Evolutionary conservation across 2,797 vertebrate genomes (phyloP), one percentile per base, ranked within the genome.

Genomic region (Malacoraja senta): DNA sequence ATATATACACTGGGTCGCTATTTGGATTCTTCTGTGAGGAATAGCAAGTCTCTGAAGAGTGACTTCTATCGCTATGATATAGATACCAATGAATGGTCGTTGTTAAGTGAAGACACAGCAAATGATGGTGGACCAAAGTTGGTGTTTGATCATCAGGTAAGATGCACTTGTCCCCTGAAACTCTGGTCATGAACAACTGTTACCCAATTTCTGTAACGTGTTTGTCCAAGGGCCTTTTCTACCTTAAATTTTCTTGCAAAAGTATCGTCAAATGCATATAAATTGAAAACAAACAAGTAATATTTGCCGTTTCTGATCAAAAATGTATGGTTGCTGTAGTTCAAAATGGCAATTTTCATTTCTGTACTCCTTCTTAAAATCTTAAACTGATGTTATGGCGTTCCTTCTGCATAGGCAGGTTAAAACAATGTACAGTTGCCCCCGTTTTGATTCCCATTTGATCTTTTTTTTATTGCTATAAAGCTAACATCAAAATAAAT

Each of bases 31-130:
- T 99, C 98, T 0, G 99, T 99, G 95, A 96, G 99, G 95, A 99
- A 99, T 96, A 99, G 98, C 97, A 99, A 99, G 93, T 99, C 98
- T 76, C 96, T 99, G 94, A 99, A 99, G 94, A 99, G 99, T 1
- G 99, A 99, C 94, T 99, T 99, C 95, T 99, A 99, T 94, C 97
- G 98, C 93, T 99, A 99, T 0, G 98, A 99, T 95, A 98, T 99
- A 7, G 98, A 99, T 44, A 98, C 97, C 1, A 99, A 99, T 96
- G 98, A 97, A 6, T 99, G 99, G 99, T 97, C 97, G 93, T 94
- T 99, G n/a, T 97, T 99, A 3, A 99, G 99, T 0, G 98, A 99
- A 94, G 99, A 99, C 95, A 99, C 99, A 0, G 97, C 99, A 0
- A 98, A 98, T 0, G 98, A 99, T 19, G 98, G 98, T 76, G 99